A percentile compares a stretch with the other conserved stretches of the same genome.
Evolutionary conservation across 2,888 invertebrate genomes (phyloP).

Genomic region (Labia minor): DNA sequence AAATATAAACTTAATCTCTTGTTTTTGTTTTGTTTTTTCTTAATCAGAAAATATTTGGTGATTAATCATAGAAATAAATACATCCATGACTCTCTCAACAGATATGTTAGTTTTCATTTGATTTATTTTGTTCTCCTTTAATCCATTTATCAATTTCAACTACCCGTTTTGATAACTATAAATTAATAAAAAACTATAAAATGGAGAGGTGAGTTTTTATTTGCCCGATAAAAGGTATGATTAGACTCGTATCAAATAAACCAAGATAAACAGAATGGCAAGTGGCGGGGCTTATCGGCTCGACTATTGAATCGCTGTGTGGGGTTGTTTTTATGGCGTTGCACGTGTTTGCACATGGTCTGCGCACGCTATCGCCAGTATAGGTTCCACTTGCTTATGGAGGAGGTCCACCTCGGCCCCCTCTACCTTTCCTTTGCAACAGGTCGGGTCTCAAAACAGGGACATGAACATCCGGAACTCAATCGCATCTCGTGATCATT

Average conservation of each 20-base stretch:
- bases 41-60: too few relatives aligned
- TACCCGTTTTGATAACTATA: too few relatives aligned
- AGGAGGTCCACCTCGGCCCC: not conserved
- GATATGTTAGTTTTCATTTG: too few relatives aligned
- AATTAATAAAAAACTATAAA: too few relatives aligned
- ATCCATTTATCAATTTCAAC: too few relatives aligned
- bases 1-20: too few relatives aligned
- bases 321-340: not conserved
- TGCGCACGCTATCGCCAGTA: not conserved
- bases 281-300: not conserved
- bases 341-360: not conserved
- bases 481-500: not conserved
- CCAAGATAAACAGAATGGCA: not conserved
- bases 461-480: not conserved
- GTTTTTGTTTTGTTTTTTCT: too few relatives aligned
- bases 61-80: too few relatives aligned
- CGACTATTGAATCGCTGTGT: not conserved
- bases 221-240: not conserved
- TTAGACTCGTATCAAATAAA: not conserved
- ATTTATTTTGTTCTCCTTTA: too few relatives aligned
- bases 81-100: too few relatives aligned
- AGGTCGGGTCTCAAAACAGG: not conserved
- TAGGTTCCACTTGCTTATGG: too few relatives aligned
- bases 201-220: too few relatives aligned
- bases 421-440: not conserved